Evolutionary conservation across 1,140 invertebrate species (phyloP), one percentile per base, ranked within the genome.

Genomic region (Bombus balteatus): DNA sequence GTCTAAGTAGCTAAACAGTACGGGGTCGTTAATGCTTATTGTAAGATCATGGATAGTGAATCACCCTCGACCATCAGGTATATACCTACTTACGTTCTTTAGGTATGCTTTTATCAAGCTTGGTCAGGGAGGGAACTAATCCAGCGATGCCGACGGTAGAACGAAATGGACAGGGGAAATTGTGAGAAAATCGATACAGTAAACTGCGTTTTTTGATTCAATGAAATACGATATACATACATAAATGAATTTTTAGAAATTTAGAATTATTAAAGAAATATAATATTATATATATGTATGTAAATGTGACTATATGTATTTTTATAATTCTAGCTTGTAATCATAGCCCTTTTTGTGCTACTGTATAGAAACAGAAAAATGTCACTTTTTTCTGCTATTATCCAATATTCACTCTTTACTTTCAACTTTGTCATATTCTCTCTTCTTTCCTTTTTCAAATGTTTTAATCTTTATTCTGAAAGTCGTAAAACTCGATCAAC

Each of bases 1-100:
- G 37, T 6, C 32, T 72, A 47, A 18, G n/a, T 73, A 81, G 22
- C 34, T 25, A 59, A 72, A 73, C n/a, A 22, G 25, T 37, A 5
- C 47, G 34, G 53, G 10, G 18, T 83, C 87, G 65, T 71, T 72
- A 85, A 85, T 89, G 79, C 59, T 89, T 76, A 83, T 74, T 25
- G 28, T 34, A 37, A 59, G 80, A 75, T 77, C 37, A 62, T 65
- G 65, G 37, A 6, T 53, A 53, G 5, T 53, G 18, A 53, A 68
- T 83, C 65, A 78, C 62, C 65, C 74, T 70, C 57, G 72, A 34
- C 62, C 59, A 83, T 76, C 59, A 43, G 81, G n/a, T 70, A 83
- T 41, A 37, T 68, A 76, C 25, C 34, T 83, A 83, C 28, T 37
- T 68, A 76, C 34, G 39, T 72, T 39, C 62, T 74, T 22, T 37